Base-by-base conservation (phyloP, 1,140 invertebrate genomes). In the Saxidomus purpurata region DNA sequence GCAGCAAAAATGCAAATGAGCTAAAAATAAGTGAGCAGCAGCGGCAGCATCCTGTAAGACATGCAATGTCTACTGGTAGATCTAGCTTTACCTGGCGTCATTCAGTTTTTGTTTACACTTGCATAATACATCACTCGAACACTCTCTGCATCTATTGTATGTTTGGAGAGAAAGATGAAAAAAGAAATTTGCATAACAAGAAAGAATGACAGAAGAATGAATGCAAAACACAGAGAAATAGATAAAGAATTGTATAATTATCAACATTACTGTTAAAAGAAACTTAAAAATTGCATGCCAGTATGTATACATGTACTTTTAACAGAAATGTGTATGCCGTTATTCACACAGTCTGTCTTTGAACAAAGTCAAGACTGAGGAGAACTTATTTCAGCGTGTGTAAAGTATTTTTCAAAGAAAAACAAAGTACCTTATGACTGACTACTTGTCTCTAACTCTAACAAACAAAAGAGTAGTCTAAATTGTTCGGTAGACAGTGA, bases 31-130 rank as follows among this genome's bases (percentile, higher is more conserved):
- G 9, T 28, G 28, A 4, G 34, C 67, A 40, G 36, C 67, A 6
- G 67, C 11, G 3, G 15, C 34, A 40, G 67, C 67, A 38, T 19
- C 43, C 43, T 43, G 43, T 43, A 15, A 43, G 4, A 43, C 67
- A 71, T 71, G 67, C 67, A 71, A 6, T 31, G 11, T 28, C 25
- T 28, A 38, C 31, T 19, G 25, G 6, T n/a, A 67, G 74, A 34
- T 38, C 47, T 38, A 82, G 22, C 34, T 52, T 87, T 87, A 87
- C 84, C 84, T 87, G 40, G 84, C 47, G n/a, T 87, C 71, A 87
- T 31, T 77, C 34, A 59, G 69, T 38, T 63, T 76, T 52, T 87
- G 67, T 61, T 77, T 76, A 87, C 84, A 87, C 55, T 77, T 76
- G 84, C 84, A 87, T 77, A 47, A 55, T 3, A 52, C 36, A 69